Base-by-base conservation (phyloP, 2,113 vertebrate species). In the Monarcha castaneiventris region DNA sequence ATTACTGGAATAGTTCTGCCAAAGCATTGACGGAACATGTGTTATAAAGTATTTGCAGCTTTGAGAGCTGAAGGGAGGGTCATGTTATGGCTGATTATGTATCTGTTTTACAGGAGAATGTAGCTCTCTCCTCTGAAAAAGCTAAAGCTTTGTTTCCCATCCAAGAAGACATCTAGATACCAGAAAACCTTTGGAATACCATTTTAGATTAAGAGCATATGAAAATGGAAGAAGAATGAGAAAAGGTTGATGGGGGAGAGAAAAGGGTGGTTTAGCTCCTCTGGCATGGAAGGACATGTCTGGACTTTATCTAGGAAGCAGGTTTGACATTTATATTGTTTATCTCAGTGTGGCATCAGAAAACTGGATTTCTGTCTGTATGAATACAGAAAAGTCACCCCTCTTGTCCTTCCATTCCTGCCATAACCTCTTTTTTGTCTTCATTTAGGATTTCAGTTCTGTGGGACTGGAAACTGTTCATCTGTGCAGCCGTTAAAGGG, bases 21-120 rank as follows among this genome's bases (percentile, higher is more conserved):
- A 95, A 62, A 90, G 89, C 89, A 83, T n/a, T 77, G 94, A 81
- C 85, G 84, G 79, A 90, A 66, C 73, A 92, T 46, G 90, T 87
- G 71, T 94, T 89, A 76, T 12, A 76, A 95, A 95, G 79, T 89
- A 75, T 96, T 95, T 96, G 67, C 83, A 79, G 92, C 80, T 93
- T 90, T 84, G 44, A 44, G 77, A 90, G 69, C 93, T 96, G 81
- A 96, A 92, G 41, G 54, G 11, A 54, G 29, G 58, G 59, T 72
- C 48, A 3, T 69, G 46, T 76, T 79, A 59, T 87, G 62, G n/a
- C 33, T 84, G 73, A 26, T 54, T 35, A 8, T 48, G 2, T n/a
- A 44, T 66, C 79, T 79, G 30, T 86, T 88, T 52, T 6, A 59
- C 54, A 56, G 55, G 33, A 74, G 62, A 77, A 63, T n/a, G 48